Base-by-base conservation (phyloP, 2,113 vertebrate genomes). In the Carassius carassius region DNA sequence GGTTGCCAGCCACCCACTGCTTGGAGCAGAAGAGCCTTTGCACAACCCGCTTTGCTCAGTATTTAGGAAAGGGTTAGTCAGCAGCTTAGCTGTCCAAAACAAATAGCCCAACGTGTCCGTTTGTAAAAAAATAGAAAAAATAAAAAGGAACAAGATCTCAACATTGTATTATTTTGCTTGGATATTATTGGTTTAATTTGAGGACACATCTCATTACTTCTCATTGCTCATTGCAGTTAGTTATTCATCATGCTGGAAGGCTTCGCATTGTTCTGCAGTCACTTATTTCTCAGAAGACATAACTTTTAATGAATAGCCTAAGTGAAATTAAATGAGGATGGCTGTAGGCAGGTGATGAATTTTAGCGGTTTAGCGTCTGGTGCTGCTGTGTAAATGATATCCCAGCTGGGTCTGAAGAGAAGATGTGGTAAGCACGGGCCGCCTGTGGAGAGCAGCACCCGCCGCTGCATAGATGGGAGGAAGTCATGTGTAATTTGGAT, bases 61-160 rank as follows among this genome's bases (percentile, higher is more conserved):
- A 35, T 83, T 84, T 82, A 82, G 81, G 88, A 87, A 89, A 83
- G 86, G 78, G 86, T 89, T 89, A 87, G 86, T 89, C 88, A 89
- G 88, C 86, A 84, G 72, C 85, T 75, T 56, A 81, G 19, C 63
- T 23, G 72, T 77, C 87, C 81, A 84, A 88, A 81, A 63, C 83
- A 65, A 80, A 51, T 70, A 73, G 19, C 16, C 25, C 80, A 11
- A 56, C 70, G 54, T 74, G 65, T 41, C 41, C 47, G 37, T 75
- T 58, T 69, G 12, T 69, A 37, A 63, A 54, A 17, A 12, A 58
- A 37, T 4, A 37, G 4, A 37, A 37, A 37, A 37, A 35, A 9
- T 58, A 41, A 23, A 62, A 12, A 2, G 10, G 5, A 21, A 56
- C 1, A 11, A 41, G 32, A 41, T 78, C 54, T 62, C 6, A 62